phyloP scores from a whole-genome alignment of 2,888 invertebrate genomes.

The Ommatoiulus sabulosus region DNA sequence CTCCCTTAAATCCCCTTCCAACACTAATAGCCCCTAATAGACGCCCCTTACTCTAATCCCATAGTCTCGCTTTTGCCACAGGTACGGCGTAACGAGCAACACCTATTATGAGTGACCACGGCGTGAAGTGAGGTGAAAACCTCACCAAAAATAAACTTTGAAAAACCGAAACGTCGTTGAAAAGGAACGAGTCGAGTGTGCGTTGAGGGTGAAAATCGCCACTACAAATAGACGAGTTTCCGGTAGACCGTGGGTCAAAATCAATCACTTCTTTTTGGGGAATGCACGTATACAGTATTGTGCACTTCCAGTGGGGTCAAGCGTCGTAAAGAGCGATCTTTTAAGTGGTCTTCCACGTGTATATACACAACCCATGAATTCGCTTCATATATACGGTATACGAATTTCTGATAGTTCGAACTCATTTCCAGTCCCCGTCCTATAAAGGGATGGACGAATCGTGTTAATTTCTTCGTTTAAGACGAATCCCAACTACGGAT shows the following conservation, averaged over 20 bases:
- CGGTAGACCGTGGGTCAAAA: background rate
- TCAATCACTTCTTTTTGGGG: background rate
- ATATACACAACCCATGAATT: too few species aligned
- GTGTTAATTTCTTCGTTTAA: too few species aligned
- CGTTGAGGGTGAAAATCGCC: background rate
- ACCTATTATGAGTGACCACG: background rate
- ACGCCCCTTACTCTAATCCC: constrained; percentile 25
- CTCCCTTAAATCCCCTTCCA: background rate
- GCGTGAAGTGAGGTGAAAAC: background rate
- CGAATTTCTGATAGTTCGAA: too few species aligned
- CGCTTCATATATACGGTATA: too few species aligned
- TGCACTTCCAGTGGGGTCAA: too few species aligned
- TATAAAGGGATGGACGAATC: too few species aligned
- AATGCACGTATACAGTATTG: too few species aligned
- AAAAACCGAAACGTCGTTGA: background rate
- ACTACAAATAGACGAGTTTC: background rate
- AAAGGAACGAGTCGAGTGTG: constrained; percentile 7
- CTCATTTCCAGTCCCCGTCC: too few species aligned
- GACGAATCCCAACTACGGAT: too few species aligned
- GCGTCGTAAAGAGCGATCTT: too few species aligned
- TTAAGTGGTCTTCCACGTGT: too few species aligned
- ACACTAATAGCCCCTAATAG: constrained; percentile 31
- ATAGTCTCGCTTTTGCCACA: background rate
- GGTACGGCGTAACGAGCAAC: background rate
- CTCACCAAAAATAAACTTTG: background rate